A percentile compares a stretch with the other conserved stretches of the same genome.
Conservation (phyloP, 2,113 vertebrate species). For the Sander vitreus region DNA sequence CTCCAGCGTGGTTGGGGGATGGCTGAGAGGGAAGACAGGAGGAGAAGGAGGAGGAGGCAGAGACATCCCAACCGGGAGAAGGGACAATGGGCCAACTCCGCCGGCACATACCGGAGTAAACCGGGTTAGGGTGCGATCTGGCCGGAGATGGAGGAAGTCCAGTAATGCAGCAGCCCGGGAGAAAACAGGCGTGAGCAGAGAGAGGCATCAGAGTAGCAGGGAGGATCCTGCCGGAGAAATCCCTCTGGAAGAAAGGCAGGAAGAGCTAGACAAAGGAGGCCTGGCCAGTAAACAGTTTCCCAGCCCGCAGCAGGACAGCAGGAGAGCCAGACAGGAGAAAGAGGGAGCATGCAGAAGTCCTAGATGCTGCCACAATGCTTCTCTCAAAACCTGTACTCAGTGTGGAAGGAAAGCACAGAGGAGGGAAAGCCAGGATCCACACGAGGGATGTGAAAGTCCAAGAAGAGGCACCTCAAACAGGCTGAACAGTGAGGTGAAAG, state of each 20-base stretch:
- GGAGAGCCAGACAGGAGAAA: constrained; percentile 26
- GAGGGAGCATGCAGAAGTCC: constrained; percentile 32
- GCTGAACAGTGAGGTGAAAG: constrained; percentile 20
- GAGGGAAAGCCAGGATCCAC: constrained; percentile 33
- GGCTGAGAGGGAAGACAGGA: constrained; percentile 71
- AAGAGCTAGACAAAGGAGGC: constrained; percentile 63
- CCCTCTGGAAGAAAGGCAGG: constrained; percentile 57
- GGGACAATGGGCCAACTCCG: constrained; percentile 39
- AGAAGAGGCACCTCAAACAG: neutral
- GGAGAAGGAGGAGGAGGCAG: constrained; percentile 51
- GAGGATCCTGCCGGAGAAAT: constrained; percentile 50
- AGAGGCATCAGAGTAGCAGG: constrained; percentile 51
- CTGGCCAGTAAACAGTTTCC: constrained; percentile 25
- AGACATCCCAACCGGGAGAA: constrained; percentile 38
- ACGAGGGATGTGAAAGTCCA: constrained; percentile 15
- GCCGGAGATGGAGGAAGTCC: constrained; percentile 83
- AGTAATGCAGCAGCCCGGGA: constrained; percentile 52
- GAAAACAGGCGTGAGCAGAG: constrained; percentile 43
- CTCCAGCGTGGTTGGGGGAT: constrained; percentile 69
- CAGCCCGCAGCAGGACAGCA: constrained; percentile 26
- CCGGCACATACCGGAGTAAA: constrained; percentile 52
- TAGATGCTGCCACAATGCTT: constrained; percentile 40
- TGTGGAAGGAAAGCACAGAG: constrained; percentile 34
- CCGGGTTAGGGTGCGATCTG: constrained; percentile 72
- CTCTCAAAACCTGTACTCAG: constrained; percentile 42